Conservation (phyloP, 2,888 invertebrate genomes). For the Ditula angustiorana region DNA sequence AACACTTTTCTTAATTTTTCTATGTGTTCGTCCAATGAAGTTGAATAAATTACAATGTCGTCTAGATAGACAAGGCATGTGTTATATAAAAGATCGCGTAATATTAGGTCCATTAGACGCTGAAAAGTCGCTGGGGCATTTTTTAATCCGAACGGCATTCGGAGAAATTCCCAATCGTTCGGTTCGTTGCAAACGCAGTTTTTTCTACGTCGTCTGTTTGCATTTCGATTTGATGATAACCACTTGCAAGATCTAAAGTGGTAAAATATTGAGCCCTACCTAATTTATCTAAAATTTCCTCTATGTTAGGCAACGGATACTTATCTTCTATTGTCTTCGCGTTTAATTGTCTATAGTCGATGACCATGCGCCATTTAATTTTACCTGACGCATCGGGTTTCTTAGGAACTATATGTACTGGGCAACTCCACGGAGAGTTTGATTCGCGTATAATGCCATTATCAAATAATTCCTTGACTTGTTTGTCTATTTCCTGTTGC, state of each 20-base stretch:
- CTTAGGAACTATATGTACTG: constrained; percentile 30
- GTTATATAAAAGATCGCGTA: too few species aligned
- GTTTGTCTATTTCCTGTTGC: neutral
- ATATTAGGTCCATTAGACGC: too few species aligned
- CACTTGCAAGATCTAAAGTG: constrained; percentile 47
- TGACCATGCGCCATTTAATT: constrained; percentile 34
- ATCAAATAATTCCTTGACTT: neutral
- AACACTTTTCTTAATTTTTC: too few species aligned
- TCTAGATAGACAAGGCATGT: too few species aligned
- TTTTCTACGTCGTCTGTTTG: constrained; percentile 45
- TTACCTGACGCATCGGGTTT: constrained; percentile 30
- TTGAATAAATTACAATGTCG: too few species aligned
- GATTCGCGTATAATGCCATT: neutral
- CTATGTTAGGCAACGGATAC: constrained; percentile 48
- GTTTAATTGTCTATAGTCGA: constrained; percentile 45
- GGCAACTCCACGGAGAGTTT: constrained; percentile 23
- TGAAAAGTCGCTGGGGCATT: too few species aligned
- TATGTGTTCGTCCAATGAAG: too few species aligned
- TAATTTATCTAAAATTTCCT: constrained; percentile 47
- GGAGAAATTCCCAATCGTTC: too few species aligned
- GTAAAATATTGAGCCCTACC: too few species aligned
- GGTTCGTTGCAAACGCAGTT: constrained; percentile 49
- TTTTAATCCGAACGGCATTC: too few species aligned
- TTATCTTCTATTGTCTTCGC: constrained; percentile 48
- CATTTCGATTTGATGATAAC: constrained; percentile 46